A percentile compares a stretch with the other conserved stretches of the same genome.
Evolutionary conservation across 2,113 vertebrate species (phyloP).

Genomic region (Chrysemys picta): DNA sequence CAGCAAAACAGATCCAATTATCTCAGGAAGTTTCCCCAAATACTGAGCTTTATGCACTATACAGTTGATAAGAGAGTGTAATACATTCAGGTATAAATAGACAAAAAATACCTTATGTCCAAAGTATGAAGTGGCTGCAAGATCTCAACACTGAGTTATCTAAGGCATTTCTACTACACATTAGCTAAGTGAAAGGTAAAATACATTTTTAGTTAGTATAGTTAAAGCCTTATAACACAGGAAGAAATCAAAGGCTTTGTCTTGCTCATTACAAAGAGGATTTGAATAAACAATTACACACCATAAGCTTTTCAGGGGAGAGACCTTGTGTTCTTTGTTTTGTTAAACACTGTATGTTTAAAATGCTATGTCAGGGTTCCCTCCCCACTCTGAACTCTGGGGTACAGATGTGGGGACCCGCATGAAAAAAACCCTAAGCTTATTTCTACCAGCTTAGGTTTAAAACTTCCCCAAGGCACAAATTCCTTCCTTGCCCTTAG

Average conservation of each 20-base stretch:
- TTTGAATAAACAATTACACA: not conserved
- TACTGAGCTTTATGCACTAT: not conserved
- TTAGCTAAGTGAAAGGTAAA: not conserved
- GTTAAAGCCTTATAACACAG: not conserved
- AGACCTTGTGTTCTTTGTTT: not conserved
- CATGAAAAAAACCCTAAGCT: too few relatives aligned
- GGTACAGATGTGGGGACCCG: too few relatives aligned
- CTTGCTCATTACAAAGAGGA: not conserved
- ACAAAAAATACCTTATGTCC: not conserved
- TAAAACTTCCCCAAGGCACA: too few relatives aligned
- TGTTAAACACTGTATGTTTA: not conserved
- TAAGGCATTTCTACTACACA: rapidly evolving
- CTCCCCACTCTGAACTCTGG: too few relatives aligned
- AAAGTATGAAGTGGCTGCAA: not conserved
- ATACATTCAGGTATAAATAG: not conserved
- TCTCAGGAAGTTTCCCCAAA: not conserved
- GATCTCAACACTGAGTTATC: not conserved
- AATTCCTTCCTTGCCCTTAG: too few relatives aligned
- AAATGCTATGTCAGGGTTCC: too few relatives aligned
- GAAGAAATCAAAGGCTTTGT: not conserved
- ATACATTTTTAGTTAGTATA: not conserved
- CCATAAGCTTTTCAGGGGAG: not conserved
- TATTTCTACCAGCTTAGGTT: too few relatives aligned
- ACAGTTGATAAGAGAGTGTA: not conserved
- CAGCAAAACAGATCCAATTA: constrained; percentile 6